Evolutionary conservation across 2,888 invertebrate species (phyloP).

Genomic region (Dusona sp.): DNA sequence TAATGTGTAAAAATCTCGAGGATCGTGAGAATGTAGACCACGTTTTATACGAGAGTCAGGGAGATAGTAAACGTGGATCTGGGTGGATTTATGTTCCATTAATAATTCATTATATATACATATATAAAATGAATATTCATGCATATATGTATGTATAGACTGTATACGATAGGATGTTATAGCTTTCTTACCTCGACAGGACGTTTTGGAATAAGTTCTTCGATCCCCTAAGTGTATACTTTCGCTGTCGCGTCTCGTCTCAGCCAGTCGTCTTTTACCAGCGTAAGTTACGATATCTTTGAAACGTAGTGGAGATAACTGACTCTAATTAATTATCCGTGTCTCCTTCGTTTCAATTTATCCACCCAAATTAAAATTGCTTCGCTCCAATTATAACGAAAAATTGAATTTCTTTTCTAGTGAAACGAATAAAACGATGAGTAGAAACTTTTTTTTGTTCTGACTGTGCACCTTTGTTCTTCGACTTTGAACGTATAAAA

Average conservation of each 20-base stretch:
- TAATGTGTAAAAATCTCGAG: conserved; percentile 22
- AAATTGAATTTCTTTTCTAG: not conserved
- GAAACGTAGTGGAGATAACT: not conserved
- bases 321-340: conserved; percentile 26
- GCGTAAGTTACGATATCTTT: conserved; percentile 22
- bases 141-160: not conserved
- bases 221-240: not conserved
- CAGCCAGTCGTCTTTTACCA: not conserved
- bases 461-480: not conserved
- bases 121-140: conserved; percentile 2
- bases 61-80: not conserved
- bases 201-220: not conserved
- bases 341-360: not conserved
- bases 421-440: not conserved
- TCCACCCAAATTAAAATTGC: not conserved
- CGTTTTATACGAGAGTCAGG: not conserved
- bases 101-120: conserved; percentile 20
- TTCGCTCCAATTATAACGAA: not conserved
- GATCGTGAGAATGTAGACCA: not conserved
- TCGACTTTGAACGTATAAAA: not conserved
- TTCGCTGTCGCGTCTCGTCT: conserved; percentile 11
- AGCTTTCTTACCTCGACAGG: not conserved
- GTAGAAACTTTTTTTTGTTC: not conserved
- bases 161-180: not conserved
- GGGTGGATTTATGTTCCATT: not conserved